phyloP scores from a whole-genome alignment of 2,888 invertebrate species.

The Prostheceraeus crozeri region DNA sequence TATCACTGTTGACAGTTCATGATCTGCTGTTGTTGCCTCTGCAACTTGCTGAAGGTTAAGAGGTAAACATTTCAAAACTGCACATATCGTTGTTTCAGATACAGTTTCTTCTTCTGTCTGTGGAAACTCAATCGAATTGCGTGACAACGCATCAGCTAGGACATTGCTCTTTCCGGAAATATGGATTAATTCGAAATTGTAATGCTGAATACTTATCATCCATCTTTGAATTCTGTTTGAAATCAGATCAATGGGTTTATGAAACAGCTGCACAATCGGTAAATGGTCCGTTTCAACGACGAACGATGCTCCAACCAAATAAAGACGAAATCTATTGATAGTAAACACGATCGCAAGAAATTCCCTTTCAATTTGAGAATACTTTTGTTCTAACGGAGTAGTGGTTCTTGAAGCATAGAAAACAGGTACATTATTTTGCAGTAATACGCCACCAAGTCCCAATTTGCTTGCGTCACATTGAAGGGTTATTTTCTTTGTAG shows the following conservation, averaged over 20 bases:
- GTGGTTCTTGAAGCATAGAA: slow-evolving; percentile 38
- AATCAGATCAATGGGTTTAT: slow-evolving; percentile 28
- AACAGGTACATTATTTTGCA: slow-evolving; percentile 30
- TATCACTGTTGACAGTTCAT: slow-evolving; percentile 8
- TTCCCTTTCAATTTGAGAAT: slow-evolving; percentile 37
- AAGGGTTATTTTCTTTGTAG: neutral
- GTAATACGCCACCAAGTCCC: slow-evolving; percentile 23
- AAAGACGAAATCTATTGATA: slow-evolving; percentile 36
- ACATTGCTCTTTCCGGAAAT: slow-evolving; percentile 27
- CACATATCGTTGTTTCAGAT: slow-evolving; percentile 16
- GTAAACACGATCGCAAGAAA: slow-evolving; percentile 36
- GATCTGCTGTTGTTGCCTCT: neutral
- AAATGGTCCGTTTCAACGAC: slow-evolving; percentile 37
- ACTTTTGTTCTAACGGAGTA: slow-evolving; percentile 33
- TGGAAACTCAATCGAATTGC: slow-evolving; percentile 19
- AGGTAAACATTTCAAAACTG: slow-evolving; percentile 6
- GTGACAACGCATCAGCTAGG: slow-evolving; percentile 26
- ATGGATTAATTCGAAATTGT: slow-evolving; percentile 19
- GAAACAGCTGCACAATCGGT: slow-evolving; percentile 27
- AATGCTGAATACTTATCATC: slow-evolving; percentile 23
- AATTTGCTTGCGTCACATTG: slow-evolving; percentile 17
- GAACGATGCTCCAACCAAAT: slow-evolving; percentile 36
- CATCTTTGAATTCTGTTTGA: slow-evolving; percentile 26
- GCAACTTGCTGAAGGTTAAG: slow-evolving; percentile 10
- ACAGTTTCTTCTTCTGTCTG: slow-evolving; percentile 18